These are phyloP conservation scores for Archegozetes longisetosus DNA, from an alignment of 1,140 invertebrate genomes.

Conservation along the genomic window DNA sequence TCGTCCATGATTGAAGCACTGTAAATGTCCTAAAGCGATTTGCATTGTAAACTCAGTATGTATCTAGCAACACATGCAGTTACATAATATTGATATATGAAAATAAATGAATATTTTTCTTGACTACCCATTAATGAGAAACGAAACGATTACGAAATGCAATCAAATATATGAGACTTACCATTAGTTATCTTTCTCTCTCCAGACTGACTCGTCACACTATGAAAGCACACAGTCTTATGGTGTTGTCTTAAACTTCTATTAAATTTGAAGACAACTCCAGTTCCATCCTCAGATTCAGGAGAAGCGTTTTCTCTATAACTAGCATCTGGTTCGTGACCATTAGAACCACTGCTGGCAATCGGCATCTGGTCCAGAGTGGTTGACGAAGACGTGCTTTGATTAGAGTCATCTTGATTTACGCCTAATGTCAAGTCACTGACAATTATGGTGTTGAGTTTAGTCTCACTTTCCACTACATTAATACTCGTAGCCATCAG, in stretches of 20 bases:
- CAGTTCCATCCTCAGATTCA: not conserved
- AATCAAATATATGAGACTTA: constrained; percentile 20
- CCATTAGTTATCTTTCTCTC: constrained; percentile 26
- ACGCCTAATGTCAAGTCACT: not conserved
- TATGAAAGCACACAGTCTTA: constrained; percentile 24
- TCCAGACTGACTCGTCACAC: constrained; percentile 23
- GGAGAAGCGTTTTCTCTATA: not conserved
- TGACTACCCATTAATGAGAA: too few relatives aligned
- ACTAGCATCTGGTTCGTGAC: not conserved
- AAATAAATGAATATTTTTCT: too few relatives aligned
- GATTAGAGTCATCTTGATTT: not conserved
- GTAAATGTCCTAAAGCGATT: too few relatives aligned
- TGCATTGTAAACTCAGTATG: too few relatives aligned
- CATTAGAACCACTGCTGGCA: not conserved
- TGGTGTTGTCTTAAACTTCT: not conserved
- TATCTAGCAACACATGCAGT: too few relatives aligned
- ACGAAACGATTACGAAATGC: too few relatives aligned
- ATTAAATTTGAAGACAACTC: not conserved
- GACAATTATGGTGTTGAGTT: not conserved
- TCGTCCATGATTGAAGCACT: too few relatives aligned
- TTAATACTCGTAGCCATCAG: not conserved
- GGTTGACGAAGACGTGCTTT: not conserved
- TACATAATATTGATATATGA: too few relatives aligned
- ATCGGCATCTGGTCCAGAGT: not conserved
- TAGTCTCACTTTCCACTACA: not conserved